A percentile compares a stretch with the other conserved stretches of the same genome.
These are phyloP conservation scores for Zosterops borbonicus DNA, from an alignment of 2,113 vertebrate genomes.

Conservation along the genomic window DNA sequence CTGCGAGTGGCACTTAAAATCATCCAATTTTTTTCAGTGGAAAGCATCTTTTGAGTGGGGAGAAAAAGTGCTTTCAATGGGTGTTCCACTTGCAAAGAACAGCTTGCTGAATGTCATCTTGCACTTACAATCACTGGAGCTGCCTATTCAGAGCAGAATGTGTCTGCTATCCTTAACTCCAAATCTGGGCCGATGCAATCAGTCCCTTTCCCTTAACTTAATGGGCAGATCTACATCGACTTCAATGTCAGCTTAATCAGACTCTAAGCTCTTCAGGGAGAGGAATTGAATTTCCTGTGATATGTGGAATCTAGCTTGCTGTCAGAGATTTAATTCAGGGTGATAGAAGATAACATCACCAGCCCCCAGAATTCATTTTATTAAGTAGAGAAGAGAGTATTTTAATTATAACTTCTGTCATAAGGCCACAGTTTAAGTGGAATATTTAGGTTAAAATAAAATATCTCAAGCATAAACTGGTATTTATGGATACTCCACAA, in stretches of 20 bases:
- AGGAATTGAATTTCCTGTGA: constrained; percentile 7
- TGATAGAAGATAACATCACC: not conserved
- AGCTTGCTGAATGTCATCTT: constrained; percentile 38
- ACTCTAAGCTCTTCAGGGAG: constrained; percentile 4
- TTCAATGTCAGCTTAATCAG: constrained; percentile 36
- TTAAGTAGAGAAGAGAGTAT: not conserved
- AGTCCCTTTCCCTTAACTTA: not conserved
- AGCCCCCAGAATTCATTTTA: not conserved
- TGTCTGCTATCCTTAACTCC: not conserved
- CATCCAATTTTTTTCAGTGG: not conserved
- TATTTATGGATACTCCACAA: not conserved
- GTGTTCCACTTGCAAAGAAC: constrained; percentile 4
- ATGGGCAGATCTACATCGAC: not conserved
- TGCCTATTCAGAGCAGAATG: not conserved
- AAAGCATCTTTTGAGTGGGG: not conserved
- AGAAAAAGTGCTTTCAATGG: not conserved
- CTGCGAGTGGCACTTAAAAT: not conserved
- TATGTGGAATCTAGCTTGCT: not conserved
- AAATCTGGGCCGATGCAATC: not conserved
- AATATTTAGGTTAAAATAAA: not conserved
- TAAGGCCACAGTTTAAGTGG: not conserved
- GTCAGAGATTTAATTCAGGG: constrained; percentile 7
- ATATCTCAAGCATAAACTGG: not conserved
- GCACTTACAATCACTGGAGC: not conserved
- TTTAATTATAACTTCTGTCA: not conserved